Evolutionary conservation across 2,797 vertebrate genomes (phyloP).

Genomic region (Rhinophrynus dorsalis): DNA sequence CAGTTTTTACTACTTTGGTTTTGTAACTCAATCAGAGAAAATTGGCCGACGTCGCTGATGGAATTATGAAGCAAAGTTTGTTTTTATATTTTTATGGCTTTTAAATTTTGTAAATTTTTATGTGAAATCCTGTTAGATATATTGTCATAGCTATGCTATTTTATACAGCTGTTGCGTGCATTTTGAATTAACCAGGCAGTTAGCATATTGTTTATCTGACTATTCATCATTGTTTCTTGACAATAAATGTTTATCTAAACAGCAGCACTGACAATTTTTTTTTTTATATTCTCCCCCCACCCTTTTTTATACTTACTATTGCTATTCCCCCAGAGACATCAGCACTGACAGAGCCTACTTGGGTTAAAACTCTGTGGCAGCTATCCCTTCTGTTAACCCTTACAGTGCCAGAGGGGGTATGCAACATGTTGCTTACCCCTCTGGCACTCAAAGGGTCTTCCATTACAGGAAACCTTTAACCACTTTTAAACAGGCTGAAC

Average conservation of each 20-base stretch:
- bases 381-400: too few relatives aligned
- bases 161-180: constrained; percentile 57
- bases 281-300: background rate
- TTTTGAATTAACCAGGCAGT: constrained; percentile 59
- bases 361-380: too few relatives aligned
- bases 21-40: constrained; percentile 51
- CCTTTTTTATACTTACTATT: too few relatives aligned
- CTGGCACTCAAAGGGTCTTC: too few relatives aligned
- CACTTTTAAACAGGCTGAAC: too few relatives aligned
- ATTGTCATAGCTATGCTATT: constrained; percentile 55
- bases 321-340: too few relatives aligned
- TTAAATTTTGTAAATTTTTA: constrained; percentile 73
- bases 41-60: constrained; percentile 51
- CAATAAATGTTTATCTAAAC: constrained; percentile 47
- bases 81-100: constrained; percentile 64
- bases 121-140: constrained; percentile 64
- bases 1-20: constrained; percentile 65
- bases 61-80: constrained; percentile 61
- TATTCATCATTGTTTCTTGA: constrained; percentile 40
- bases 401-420: too few relatives aligned
- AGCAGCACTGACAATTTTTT: background rate
- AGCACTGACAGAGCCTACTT: too few relatives aligned
- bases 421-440: too few relatives aligned
- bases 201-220: constrained; percentile 45
- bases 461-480: too few relatives aligned